phyloP scores from a whole-genome alignment of 2,113 vertebrate genomes.

The Odobenus rosmarus region DNA sequence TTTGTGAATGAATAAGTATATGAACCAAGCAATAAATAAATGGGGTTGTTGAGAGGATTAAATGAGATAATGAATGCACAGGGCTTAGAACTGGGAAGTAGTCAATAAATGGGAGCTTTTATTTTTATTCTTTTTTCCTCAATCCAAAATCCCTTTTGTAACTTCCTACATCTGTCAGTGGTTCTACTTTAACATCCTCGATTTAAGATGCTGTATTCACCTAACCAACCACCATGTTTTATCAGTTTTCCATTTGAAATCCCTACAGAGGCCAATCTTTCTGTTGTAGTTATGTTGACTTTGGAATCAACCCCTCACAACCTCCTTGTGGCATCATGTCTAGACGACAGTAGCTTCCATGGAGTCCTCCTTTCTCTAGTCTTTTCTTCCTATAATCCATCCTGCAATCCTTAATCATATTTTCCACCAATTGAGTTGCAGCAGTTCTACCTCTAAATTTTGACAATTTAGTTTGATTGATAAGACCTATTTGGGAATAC shows the following conservation, averaged over 20 bases:
- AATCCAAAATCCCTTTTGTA: neutral
- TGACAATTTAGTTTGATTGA: neutral
- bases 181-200: neutral
- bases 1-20: neutral
- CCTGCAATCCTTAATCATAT: neutral
- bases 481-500: neutral
- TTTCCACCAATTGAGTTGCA: neutral
- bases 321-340: neutral
- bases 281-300: neutral
- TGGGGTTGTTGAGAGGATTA: neutral
- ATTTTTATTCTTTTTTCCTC: neutral
- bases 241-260: constrained; percentile 19
- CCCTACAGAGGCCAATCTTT: neutral
- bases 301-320: neutral
- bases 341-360: neutral
- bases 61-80: neutral
- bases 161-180: neutral
- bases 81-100: neutral
- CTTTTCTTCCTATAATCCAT: neutral
- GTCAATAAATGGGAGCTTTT: neutral
- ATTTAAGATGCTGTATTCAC: neutral
- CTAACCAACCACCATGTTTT: neutral
- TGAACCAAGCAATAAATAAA: neutral
- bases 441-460: neutral
- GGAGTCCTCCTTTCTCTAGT: neutral